Evolutionary conservation across 2,888 invertebrate genomes (phyloP).

Genomic region (Dicyrtoma fusca): DNA sequence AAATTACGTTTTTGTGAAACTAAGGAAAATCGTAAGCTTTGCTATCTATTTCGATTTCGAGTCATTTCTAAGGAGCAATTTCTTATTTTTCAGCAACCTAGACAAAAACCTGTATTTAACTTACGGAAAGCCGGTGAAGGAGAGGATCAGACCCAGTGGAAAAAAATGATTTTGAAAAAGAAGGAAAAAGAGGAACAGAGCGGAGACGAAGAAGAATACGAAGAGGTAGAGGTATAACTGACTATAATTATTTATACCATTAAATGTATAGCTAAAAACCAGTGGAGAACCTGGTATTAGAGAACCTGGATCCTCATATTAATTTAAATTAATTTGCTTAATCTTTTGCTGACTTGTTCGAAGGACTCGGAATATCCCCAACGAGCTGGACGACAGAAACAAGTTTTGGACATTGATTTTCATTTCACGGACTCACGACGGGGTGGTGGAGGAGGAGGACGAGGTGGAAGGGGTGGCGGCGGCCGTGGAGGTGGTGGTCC

Average conservation of each 20-base stretch:
- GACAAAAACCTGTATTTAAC: slow-evolving; percentile 85
- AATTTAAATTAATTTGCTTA: no score
- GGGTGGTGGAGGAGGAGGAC: slow-evolving; percentile 63
- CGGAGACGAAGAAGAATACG: slow-evolving; percentile 70
- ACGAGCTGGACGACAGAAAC: slow-evolving; percentile 83
- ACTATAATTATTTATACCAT: no score
- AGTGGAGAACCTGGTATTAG: no score
- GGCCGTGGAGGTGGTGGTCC: slow-evolving; percentile 58
- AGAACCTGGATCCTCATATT: no score
- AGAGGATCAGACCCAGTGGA: slow-evolving; percentile 88
- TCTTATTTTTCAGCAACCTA: slow-evolving; percentile 62
- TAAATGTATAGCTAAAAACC: no score
- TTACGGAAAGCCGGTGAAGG: slow-evolving; percentile 93
- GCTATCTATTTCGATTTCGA: no score
- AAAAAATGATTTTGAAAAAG: slow-evolving; percentile 81
- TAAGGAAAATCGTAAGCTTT: background rate
- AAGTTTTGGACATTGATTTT: slow-evolving; percentile 83
- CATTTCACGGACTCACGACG: slow-evolving; percentile 81
- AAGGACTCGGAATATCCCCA: slow-evolving; percentile 71
- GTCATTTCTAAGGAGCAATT: background rate
- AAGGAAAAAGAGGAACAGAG: slow-evolving; percentile 65
- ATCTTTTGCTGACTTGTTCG: background rate
- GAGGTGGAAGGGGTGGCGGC: slow-evolving; percentile 67
- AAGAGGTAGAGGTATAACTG: slow-evolving; percentile 62
- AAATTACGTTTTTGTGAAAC: background rate